phyloP scores from a whole-genome alignment of 1,140 invertebrate species.

The Drosophila albomicans region DNA sequence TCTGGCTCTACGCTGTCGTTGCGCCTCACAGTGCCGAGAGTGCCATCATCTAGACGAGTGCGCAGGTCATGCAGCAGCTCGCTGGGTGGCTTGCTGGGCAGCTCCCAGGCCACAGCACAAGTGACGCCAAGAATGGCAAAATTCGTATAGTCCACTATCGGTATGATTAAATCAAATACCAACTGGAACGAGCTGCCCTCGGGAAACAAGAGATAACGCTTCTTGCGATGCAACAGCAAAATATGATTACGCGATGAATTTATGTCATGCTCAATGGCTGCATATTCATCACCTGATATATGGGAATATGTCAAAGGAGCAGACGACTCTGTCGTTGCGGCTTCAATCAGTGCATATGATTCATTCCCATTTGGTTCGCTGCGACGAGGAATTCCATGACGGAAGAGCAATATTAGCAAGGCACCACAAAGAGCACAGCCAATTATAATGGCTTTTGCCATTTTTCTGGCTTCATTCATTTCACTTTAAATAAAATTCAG shows the following conservation, averaged over 20 bases:
- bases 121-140: slow-evolving; percentile 89
- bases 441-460: slow-evolving; percentile 68
- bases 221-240: slow-evolving; percentile 71
- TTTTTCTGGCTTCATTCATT: slow-evolving; percentile 35
- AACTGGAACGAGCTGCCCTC: slow-evolving; percentile 91
- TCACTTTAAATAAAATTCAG: slow-evolving; percentile 22
- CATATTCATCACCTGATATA: not conserved
- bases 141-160: slow-evolving; percentile 81
- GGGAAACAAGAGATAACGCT: slow-evolving; percentile 91
- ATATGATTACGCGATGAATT: slow-evolving; percentile 43
- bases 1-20: slow-evolving; percentile 49
- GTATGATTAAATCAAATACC: slow-evolving; percentile 84
- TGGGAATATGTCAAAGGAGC: not conserved
- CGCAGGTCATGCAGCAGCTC: slow-evolving; percentile 79
- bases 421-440: slow-evolving; percentile 35
- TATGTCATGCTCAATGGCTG: not conserved
- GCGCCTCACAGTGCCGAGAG: slow-evolving; percentile 72
- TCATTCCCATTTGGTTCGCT: not conserved
- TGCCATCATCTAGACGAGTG: slow-evolving; percentile 75
- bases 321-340: not conserved
- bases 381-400: not conserved
- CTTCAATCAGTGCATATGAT: slow-evolving; percentile 4
- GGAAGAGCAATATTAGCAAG: slow-evolving; percentile 45
- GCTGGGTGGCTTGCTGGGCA: slow-evolving; percentile 87
- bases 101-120: slow-evolving; percentile 90